A percentile compares a stretch with the other conserved stretches of the same genome.
phyloP scores from a whole-genome alignment of 2,113 vertebrate species.

The Mustelus asterias region DNA sequence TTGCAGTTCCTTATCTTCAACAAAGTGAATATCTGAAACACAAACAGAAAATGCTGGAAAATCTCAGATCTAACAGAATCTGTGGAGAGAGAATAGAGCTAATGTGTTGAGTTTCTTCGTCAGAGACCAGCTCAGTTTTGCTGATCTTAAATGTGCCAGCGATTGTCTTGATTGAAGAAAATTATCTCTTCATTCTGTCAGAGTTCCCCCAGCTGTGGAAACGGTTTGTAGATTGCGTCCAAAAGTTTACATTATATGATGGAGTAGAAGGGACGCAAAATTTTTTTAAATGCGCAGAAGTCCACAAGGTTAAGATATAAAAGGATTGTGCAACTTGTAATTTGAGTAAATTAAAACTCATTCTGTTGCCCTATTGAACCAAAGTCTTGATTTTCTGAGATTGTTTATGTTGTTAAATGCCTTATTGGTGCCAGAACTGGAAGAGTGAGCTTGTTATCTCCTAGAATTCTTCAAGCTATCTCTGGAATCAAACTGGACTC shows the following conservation, averaged over 20 bases:
- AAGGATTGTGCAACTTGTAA: background rate
- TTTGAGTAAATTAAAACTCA: background rate
- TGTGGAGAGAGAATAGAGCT: too few species aligned
- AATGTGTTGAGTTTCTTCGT: constrained; percentile 44
- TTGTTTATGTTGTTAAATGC: background rate
- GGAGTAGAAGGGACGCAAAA: background rate
- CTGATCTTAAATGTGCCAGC: constrained; percentile 74
- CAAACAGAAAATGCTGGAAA: too few species aligned
- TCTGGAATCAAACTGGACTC: background rate
- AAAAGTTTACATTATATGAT: background rate
- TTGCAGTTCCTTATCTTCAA: constrained; percentile 60
- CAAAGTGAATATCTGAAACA: constrained; percentile 58
- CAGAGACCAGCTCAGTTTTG: constrained; percentile 69
- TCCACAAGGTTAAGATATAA: background rate
- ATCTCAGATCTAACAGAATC: too few species aligned
- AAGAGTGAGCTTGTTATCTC: background rate
- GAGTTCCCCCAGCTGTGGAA: constrained; percentile 74
- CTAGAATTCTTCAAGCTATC: background rate
- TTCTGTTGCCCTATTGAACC: background rate
- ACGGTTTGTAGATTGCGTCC: constrained; percentile 37
- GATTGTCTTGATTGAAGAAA: constrained; percentile 75
- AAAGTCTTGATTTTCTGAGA: background rate
- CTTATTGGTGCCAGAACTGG: background rate
- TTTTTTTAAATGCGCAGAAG: background rate
- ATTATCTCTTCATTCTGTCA: constrained; percentile 54